phyloP scores from a whole-genome alignment of 2,888 invertebrate genomes.

The Mythimna impura region DNA sequence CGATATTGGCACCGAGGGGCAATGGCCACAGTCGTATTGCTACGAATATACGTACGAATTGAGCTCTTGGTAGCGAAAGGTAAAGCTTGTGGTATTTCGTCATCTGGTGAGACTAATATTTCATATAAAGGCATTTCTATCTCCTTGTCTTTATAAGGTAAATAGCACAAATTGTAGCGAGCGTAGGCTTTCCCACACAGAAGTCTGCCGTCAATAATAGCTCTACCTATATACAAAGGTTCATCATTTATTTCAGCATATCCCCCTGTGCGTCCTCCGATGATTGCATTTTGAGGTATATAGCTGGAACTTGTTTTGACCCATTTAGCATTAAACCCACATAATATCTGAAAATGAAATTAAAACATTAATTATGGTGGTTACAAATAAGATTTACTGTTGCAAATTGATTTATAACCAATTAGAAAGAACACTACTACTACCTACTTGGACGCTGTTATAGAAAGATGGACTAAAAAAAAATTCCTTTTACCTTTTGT shows the following conservation, averaged over 20 bases:
- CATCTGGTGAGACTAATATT: slow-evolving; percentile 65
- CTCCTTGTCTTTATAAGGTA: slow-evolving; percentile 87
- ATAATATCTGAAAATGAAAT: slow-evolving; percentile 72
- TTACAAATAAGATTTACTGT: not conserved
- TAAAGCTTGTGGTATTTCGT: slow-evolving; percentile 39
- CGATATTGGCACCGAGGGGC: slow-evolving; percentile 1
- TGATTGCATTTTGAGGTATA: slow-evolving; percentile 92
- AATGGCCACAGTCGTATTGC: not conserved
- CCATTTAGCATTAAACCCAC: slow-evolving; percentile 83
- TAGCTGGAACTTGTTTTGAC: slow-evolving; percentile 88
- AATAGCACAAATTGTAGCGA: slow-evolving; percentile 92
- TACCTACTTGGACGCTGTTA: not conserved
- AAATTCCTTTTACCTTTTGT: not conserved
- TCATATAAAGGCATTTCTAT: slow-evolving; percentile 64
- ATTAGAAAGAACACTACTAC: not conserved
- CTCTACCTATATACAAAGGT: slow-evolving; percentile 92
- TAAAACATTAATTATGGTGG: not conserved
- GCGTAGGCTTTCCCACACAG: slow-evolving; percentile 93
- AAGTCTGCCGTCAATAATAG: slow-evolving; percentile 92
- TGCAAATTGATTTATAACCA: not conserved
- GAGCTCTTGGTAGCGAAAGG: not conserved
- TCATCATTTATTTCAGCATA: slow-evolving; percentile 78
- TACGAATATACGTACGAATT: not conserved
- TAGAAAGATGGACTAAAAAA: not conserved
- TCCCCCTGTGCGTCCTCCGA: slow-evolving; percentile 88